phyloP scores from a whole-genome alignment of 1,140 invertebrate species.

The Pachyrhynchus sulphureomaculatus region DNA sequence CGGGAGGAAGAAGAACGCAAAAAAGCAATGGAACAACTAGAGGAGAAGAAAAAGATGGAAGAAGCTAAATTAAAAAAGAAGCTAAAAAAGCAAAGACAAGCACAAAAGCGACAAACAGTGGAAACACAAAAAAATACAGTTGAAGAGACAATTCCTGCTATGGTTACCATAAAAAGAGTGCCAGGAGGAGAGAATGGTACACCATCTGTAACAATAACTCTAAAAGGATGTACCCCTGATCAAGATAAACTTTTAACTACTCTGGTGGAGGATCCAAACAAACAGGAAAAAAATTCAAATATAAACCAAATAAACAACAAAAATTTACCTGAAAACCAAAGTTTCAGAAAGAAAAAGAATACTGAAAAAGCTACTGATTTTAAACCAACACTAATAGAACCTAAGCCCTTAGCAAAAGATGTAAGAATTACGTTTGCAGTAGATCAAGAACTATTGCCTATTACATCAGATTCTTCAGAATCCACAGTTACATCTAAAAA shows the following conservation, averaged over 20 bases:
- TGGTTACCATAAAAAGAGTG: constrained; percentile 73
- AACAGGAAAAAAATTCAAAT: background rate
- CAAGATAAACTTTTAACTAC: constrained; percentile 74
- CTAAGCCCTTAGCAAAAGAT: constrained; percentile 30
- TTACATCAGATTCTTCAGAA: constrained; percentile 27
- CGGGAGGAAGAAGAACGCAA: constrained; percentile 33
- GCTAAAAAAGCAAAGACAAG: constrained; percentile 36
- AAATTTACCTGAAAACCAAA: background rate
- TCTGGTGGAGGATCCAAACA: constrained; percentile 66
- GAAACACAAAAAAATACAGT: constrained; percentile 36
- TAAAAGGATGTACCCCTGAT: constrained; percentile 72
- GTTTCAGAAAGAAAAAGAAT: constrained; percentile 11
- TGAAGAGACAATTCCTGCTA: constrained; percentile 54
- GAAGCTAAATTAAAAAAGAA: constrained; percentile 36
- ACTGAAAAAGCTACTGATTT: constrained; percentile 10
- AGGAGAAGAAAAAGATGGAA: constrained; percentile 34
- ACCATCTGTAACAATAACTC: constrained; percentile 73
- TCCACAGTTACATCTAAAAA: constrained; percentile 37
- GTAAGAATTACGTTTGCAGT: constrained; percentile 37
- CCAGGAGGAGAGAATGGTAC: constrained; percentile 65
- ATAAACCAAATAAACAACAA: background rate
- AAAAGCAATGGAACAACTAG: constrained; percentile 18
- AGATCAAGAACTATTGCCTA: constrained; percentile 22
- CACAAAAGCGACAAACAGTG: constrained; percentile 20
- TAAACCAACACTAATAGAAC: constrained; percentile 41